phyloP scores from a whole-genome alignment of 2,797 vertebrate species.

The Meriones psammophilus region DNA sequence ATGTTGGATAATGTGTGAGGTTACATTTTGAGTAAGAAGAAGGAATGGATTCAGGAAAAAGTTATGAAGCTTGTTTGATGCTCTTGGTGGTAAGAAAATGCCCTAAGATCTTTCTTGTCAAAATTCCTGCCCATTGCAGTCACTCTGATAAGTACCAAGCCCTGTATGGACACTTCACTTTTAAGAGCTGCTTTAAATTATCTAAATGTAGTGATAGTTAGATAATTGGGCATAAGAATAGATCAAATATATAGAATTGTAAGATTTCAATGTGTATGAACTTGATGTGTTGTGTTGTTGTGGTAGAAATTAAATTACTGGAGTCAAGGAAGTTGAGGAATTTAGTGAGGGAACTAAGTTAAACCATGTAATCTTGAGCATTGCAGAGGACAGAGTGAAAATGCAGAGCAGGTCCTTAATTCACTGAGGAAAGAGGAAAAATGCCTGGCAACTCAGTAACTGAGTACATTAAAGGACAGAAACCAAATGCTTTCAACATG shows the following conservation, averaged over 20 bases:
- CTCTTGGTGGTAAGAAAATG: background rate
- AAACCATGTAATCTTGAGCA: background rate
- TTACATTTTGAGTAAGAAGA: background rate
- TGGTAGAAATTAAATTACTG: constrained; percentile 59
- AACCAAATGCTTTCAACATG: background rate
- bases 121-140: background rate
- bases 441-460: background rate
- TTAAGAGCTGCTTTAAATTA: background rate
- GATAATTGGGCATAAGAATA: background rate
- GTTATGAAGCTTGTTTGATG: background rate
- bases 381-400: constrained; percentile 12
- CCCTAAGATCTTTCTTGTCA: background rate
- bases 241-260: background rate
- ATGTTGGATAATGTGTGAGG: background rate
- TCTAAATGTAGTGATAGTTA: background rate
- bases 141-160: background rate
- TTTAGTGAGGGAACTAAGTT: constrained; percentile 37
- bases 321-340: background rate
- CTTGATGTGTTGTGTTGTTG: background rate
- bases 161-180: background rate
- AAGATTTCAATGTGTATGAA: constrained; percentile 21
- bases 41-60: background rate
- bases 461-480: background rate
- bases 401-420: constrained; percentile 39
- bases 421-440: constrained; percentile 18